These are phyloP conservation scores for Cyanistes caeruleus DNA, from an alignment of 2,113 vertebrate genomes.

Conservation along the genomic window DNA sequence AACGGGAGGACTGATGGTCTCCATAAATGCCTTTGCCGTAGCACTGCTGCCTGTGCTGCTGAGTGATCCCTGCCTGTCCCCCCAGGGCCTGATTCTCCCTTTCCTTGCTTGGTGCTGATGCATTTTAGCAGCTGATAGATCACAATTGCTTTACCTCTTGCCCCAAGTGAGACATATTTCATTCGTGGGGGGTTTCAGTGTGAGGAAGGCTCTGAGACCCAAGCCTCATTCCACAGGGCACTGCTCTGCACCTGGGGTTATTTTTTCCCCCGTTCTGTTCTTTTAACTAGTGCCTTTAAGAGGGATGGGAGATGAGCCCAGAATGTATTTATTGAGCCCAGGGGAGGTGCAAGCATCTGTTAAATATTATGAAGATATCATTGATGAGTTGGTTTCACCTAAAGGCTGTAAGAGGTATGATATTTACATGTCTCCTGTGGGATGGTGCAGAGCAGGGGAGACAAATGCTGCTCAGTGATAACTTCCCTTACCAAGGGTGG, in stretches of 20 bases:
- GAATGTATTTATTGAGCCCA: conserved; percentile 9
- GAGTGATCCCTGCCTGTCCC: not conserved
- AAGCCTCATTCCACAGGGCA: not conserved
- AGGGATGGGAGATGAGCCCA: conserved; percentile 22
- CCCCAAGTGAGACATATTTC: conserved; percentile 17
- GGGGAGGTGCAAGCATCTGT: not conserved
- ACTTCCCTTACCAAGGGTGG: not conserved
- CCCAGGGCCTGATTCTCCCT: not conserved
- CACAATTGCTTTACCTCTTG: not conserved
- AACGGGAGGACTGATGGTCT: not conserved
- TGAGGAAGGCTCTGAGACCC: conserved; percentile 46
- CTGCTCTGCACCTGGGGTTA: not conserved
- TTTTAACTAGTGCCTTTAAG: conserved; percentile 33
- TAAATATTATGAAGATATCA: conserved; percentile 28
- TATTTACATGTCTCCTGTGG: not conserved
- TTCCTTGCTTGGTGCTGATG: conserved; percentile 12
- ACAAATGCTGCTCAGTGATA: not conserved
- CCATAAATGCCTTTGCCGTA: not conserved
- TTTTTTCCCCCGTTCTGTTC: not conserved
- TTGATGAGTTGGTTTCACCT: conserved; percentile 16
- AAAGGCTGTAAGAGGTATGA: not conserved
- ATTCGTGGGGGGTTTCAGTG: not conserved
- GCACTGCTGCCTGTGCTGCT: not conserved
- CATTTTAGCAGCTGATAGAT: conserved; percentile 58
- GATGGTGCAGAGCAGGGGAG: not conserved